Evolutionary conservation across 2,113 vertebrate genomes (phyloP).

Genomic region (Copsychus sechellarum): DNA sequence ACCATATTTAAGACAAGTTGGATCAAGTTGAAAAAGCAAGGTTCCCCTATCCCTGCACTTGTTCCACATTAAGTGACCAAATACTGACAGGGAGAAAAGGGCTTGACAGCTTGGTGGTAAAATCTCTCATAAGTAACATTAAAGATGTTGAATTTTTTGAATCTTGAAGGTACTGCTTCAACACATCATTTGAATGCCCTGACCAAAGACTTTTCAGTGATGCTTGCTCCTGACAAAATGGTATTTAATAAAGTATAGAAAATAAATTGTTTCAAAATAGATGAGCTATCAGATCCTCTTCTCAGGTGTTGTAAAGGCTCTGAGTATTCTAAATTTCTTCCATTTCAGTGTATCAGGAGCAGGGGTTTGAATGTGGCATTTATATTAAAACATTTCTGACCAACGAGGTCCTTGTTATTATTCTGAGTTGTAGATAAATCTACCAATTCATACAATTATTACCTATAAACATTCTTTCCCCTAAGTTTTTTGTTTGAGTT

Average conservation of each 20-base stretch:
- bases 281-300: neutral
- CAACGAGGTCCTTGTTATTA: neutral
- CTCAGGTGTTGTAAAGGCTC: neutral
- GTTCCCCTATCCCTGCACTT: neutral
- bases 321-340: neutral
- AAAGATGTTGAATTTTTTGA: neutral
- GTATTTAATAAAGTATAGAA: neutral
- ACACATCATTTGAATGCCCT: neutral
- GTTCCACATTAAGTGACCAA: neutral
- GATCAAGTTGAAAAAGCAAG: neutral
- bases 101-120: neutral
- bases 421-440: neutral
- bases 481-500: neutral
- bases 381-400: neutral
- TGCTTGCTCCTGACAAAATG: neutral
- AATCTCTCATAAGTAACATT: neutral
- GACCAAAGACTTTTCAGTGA: neutral
- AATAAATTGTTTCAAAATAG: neutral
- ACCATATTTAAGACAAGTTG: accelerated
- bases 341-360: neutral
- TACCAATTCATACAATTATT: neutral
- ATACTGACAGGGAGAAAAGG: neutral
- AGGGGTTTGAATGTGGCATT: neutral
- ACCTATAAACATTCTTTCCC: neutral
- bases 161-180: neutral